Evolutionary conservation across 2,797 vertebrate genomes (phyloP).

Genomic region (Crocidura indochinensis): DNA sequence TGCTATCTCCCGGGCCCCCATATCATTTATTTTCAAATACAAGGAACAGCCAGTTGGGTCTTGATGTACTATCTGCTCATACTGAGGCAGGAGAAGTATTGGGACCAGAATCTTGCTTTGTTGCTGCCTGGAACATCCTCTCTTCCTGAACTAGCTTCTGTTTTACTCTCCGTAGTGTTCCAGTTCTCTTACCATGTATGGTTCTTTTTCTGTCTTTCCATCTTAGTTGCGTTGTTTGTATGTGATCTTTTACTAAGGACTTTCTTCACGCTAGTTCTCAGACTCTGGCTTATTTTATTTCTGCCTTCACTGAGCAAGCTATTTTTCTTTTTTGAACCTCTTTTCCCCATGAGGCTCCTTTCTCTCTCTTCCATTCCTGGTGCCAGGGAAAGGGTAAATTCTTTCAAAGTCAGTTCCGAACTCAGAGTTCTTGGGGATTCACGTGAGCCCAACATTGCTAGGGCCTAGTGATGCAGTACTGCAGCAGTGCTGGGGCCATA

Average conservation of each 20-base stretch:
- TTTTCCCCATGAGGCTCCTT: neutral
- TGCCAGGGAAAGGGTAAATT: too few species aligned
- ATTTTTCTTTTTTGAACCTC: neutral
- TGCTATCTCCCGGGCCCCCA: too few species aligned
- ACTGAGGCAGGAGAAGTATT: neutral
- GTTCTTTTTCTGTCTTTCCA: neutral
- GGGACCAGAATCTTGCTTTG: neutral
- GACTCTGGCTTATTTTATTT: conserved; percentile 1
- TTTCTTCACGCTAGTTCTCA: neutral
- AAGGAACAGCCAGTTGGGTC: neutral
- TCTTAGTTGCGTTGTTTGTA: neutral
- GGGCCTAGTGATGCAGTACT: too few species aligned
- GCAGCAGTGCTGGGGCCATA: too few species aligned
- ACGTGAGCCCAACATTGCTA: too few species aligned
- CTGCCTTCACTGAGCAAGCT: neutral
- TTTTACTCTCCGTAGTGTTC: neutral
- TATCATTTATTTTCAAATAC: neutral
- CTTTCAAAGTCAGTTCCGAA: too few species aligned
- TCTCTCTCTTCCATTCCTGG: conserved; percentile 3
- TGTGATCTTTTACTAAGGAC: neutral
- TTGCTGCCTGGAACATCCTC: neutral
- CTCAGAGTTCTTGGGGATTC: too few species aligned
- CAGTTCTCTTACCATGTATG: neutral
- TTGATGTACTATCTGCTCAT: neutral
- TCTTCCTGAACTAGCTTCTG: neutral